phyloP scores from a whole-genome alignment of 2,888 invertebrate species.

The Biston stratarius region DNA sequence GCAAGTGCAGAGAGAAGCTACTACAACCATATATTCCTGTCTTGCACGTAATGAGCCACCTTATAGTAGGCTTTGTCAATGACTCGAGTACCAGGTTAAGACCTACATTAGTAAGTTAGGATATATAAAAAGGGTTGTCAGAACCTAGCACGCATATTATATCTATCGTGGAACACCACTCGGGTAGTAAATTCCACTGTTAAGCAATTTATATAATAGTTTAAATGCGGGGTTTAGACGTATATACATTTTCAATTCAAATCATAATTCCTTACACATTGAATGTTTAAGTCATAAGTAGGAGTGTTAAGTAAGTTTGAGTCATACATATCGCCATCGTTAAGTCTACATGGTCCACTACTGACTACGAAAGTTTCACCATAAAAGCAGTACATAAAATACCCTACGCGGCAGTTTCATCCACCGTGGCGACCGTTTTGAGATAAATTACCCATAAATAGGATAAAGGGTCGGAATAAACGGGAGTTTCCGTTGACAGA shows the following conservation, averaged over 20 bases:
- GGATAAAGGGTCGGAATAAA: conserved; percentile 58
- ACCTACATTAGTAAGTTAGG: too few relatives aligned
- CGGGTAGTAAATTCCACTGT: too few relatives aligned
- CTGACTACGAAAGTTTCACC: conserved; percentile 34
- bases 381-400: conserved; percentile 51
- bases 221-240: neutral
- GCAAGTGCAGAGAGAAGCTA: too few relatives aligned
- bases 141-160: too few relatives aligned
- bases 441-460: conserved; percentile 67
- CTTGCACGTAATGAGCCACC: too few relatives aligned
- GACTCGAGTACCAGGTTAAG: too few relatives aligned
- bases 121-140: too few relatives aligned
- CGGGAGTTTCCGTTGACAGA: conserved; percentile 57
- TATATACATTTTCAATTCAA: neutral
- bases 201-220: too few relatives aligned
- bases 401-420: conserved; percentile 50
- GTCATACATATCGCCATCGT: neutral
- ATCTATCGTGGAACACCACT: too few relatives aligned
- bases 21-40: too few relatives aligned
- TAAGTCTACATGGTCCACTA: conserved; percentile 18
- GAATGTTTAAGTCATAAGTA: neutral
- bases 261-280: neutral
- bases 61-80: too few relatives aligned
- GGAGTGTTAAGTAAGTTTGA: too few relatives aligned
- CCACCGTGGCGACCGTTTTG: conserved; percentile 52